phyloP scores from a whole-genome alignment of 2,113 vertebrate genomes.

The Rhinogobius similis region DNA sequence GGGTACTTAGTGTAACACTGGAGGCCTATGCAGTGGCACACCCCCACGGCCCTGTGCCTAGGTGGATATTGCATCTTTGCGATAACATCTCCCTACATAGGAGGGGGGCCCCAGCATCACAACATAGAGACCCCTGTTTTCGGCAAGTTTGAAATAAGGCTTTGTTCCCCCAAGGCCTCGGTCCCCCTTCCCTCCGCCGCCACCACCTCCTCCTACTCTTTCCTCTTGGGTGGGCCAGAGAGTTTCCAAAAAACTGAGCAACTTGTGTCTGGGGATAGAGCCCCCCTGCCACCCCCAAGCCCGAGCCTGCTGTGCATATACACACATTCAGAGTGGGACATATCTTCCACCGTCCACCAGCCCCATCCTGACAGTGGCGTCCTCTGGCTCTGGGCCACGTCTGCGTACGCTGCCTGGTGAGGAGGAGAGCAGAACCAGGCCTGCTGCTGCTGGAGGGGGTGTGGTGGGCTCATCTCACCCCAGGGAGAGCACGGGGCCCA shows the following conservation, averaged over 20 bases:
- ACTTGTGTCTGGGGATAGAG: constrained; percentile 73
- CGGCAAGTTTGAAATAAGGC: constrained; percentile 78
- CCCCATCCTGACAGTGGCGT: constrained; percentile 61
- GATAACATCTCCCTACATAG: constrained; percentile 79
- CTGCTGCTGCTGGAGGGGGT: constrained; percentile 58
- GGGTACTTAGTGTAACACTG: constrained; percentile 76
- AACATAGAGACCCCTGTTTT: constrained; percentile 80
- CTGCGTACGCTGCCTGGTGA: constrained; percentile 46
- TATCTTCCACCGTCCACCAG: constrained; percentile 44
- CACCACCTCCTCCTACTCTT: constrained; percentile 69
- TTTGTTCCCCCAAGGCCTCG: constrained; percentile 72
- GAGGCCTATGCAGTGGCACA: constrained; percentile 67
- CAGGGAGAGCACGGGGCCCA: constrained; percentile 59
- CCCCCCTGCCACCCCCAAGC: constrained; percentile 40
- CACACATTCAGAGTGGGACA: constrained; percentile 35
- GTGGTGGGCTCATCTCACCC: constrained; percentile 69
- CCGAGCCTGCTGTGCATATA: constrained; percentile 39
- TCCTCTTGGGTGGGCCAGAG: constrained; percentile 78
- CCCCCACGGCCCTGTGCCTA: constrained; percentile 55
- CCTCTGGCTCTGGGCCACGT: constrained; percentile 68
- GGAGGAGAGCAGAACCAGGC: constrained; percentile 53
- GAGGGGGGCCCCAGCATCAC: constrained; percentile 70
- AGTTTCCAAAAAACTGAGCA: constrained; percentile 77
- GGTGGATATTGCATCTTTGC: constrained; percentile 80
- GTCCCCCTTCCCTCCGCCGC: constrained; percentile 37